These are phyloP conservation scores for Drosophila melanica DNA, from an alignment of 1,140 invertebrate species.

Conservation along the genomic window DNA sequence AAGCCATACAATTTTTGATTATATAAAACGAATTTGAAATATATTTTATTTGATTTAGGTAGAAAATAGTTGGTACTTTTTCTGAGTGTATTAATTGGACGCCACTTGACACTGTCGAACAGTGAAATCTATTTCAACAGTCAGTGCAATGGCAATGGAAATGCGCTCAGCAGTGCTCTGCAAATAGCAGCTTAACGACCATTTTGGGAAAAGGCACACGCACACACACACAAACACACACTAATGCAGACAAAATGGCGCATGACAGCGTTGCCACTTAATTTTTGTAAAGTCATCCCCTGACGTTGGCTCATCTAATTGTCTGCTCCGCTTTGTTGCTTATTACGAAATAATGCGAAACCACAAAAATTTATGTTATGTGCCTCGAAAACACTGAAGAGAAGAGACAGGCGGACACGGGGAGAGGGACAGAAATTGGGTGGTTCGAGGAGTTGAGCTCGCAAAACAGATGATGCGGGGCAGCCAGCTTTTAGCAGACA, in stretches of 20 bases:
- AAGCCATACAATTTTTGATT: no score
- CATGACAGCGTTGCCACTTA: constrained; percentile 60
- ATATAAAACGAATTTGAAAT: no score
- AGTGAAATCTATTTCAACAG: constrained; percentile 68
- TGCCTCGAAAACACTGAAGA: not conserved
- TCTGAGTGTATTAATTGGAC: constrained; percentile 26
- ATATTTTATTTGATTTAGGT: no score
- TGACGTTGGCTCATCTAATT: constrained; percentile 59
- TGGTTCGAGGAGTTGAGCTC: no score
- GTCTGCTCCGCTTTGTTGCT: constrained; percentile 62
- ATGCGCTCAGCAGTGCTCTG: constrained; percentile 34
- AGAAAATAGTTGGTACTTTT: no score
- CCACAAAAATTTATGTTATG: constrained; percentile 66
- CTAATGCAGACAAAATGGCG: constrained; percentile 19
- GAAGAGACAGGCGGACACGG: not conserved
- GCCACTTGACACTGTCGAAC: constrained; percentile 27
- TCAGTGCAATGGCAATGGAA: constrained; percentile 39
- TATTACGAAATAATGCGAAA: constrained; percentile 72
- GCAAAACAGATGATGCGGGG: constrained; percentile 15
- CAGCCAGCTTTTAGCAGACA: constrained; percentile 11
- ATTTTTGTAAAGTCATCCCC: constrained; percentile 69
- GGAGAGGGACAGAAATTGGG: not conserved
- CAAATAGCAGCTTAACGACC: constrained; percentile 61
- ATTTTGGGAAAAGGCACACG: constrained; percentile 48
- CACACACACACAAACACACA: constrained; percentile 18